Evolutionary conservation across 2,113 vertebrate genomes (phyloP).

Genomic region (Equus przewalskii): DNA sequence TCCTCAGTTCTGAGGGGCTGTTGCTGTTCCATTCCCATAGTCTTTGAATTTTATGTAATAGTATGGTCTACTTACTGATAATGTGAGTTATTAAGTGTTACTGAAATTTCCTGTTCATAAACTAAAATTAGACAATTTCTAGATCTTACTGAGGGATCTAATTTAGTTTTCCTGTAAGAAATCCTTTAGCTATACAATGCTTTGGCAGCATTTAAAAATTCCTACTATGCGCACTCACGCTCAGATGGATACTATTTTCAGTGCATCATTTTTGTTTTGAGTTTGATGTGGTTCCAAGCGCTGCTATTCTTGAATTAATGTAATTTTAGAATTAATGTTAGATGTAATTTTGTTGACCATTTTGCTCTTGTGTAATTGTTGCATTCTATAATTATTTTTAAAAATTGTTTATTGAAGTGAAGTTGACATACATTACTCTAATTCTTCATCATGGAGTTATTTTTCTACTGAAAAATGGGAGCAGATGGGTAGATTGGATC

Average conservation of each 20-base stretch:
- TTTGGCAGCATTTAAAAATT: background rate
- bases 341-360: background rate
- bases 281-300: background rate
- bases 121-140: background rate
- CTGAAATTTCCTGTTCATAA: constrained; percentile 18
- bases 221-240: background rate
- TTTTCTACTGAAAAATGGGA: constrained; percentile 34
- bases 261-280: background rate
- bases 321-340: constrained; percentile 19
- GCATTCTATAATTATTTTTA: background rate
- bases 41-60: background rate
- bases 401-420: too few relatives aligned
- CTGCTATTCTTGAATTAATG: constrained; percentile 1
- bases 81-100: constrained; percentile 13
- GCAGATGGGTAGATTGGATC: background rate
- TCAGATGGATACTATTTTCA: background rate
- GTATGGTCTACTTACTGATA: background rate
- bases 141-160: background rate
- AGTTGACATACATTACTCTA: background rate
- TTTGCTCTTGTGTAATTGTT: background rate
- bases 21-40: background rate
- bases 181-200: background rate
- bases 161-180: constrained; percentile 29
- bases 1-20: background rate
- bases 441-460: background rate